Conservation (phyloP, 2,888 invertebrate species). For the Harmothoe impar region DNA sequence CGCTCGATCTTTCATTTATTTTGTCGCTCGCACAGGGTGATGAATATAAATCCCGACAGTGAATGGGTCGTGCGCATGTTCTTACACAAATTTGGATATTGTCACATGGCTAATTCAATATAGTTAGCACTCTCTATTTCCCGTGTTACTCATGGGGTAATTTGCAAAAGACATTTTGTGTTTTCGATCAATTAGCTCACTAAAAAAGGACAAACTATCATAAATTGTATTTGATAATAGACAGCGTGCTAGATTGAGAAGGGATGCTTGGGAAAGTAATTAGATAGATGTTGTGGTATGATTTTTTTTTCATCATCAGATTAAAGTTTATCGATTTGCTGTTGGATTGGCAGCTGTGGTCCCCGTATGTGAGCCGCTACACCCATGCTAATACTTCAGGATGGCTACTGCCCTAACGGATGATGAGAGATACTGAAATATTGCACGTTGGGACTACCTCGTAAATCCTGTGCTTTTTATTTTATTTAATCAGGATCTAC, state of each 20-base stretch:
- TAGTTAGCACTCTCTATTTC: too few relatives aligned
- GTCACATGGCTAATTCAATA: too few relatives aligned
- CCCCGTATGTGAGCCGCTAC: not conserved
- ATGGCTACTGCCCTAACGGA: not conserved
- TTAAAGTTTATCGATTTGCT: not conserved
- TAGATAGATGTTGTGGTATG: constrained; percentile 16
- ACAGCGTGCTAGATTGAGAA: not conserved
- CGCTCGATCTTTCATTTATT: too few relatives aligned
- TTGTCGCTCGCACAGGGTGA: too few relatives aligned
- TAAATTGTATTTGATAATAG: constrained; percentile 33
- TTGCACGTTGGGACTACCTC: not conserved
- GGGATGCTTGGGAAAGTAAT: not conserved
- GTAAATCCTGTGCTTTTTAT: not conserved
- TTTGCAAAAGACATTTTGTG: too few relatives aligned
- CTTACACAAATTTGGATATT: too few relatives aligned
- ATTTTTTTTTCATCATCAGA: not conserved
- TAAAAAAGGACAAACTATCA: not conserved
- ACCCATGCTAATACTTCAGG: too few relatives aligned
- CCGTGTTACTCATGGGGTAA: too few relatives aligned
- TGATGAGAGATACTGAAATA: constrained; percentile 29
- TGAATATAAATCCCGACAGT: too few relatives aligned
- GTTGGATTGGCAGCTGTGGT: not conserved
- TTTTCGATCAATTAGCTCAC: not conserved
- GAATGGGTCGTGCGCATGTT: too few relatives aligned
- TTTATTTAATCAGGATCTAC: not conserved